These are phyloP conservation scores for Calyptommatus sinebrachiatus DNA, from an alignment of 2,113 vertebrate genomes.

Conservation along the genomic window DNA sequence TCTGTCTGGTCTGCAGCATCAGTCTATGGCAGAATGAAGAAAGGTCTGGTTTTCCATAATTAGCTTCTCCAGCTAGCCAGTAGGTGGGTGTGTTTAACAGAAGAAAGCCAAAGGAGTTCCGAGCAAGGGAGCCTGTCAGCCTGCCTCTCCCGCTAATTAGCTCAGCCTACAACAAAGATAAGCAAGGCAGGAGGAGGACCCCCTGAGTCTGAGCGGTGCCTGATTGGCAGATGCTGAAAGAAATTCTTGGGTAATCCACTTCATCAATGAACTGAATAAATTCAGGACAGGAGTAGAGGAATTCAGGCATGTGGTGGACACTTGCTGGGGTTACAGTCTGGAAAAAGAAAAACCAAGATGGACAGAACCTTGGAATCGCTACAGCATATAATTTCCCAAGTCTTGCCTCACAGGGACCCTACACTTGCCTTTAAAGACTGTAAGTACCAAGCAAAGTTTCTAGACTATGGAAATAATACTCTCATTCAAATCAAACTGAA, in stretches of 20 bases:
- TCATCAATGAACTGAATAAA: slow-evolving; percentile 70
- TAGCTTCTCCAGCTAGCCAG: slow-evolving; percentile 56
- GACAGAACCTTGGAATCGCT: slow-evolving; percentile 72
- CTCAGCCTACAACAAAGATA: slow-evolving; percentile 81
- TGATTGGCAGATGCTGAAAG: slow-evolving; percentile 75
- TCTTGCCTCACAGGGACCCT: slow-evolving; percentile 72
- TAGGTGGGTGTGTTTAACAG: slow-evolving; percentile 69
- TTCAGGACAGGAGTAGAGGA: slow-evolving; percentile 58
- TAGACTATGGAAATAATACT: slow-evolving; percentile 33
- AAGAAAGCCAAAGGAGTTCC: slow-evolving; percentile 57
- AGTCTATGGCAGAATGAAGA: slow-evolving; percentile 40
- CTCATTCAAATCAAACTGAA: slow-evolving; percentile 48
- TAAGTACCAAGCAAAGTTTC: slow-evolving; percentile 72
- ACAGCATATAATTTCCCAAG: slow-evolving; percentile 67
- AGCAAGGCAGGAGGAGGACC: slow-evolving; percentile 76
- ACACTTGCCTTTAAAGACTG: slow-evolving; percentile 75
- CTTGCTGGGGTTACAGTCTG: slow-evolving; percentile 47
- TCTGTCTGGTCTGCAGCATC: slow-evolving; percentile 29
- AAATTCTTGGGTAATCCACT: slow-evolving; percentile 69
- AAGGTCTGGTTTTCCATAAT: slow-evolving; percentile 46
- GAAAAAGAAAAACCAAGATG: slow-evolving; percentile 62
- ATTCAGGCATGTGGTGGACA: slow-evolving; percentile 70
- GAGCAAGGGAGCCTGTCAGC: slow-evolving; percentile 61
- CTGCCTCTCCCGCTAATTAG: slow-evolving; percentile 80
- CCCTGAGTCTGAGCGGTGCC: slow-evolving; percentile 68